Evolutionary conservation across 2,888 invertebrate genomes (phyloP).

Genomic region (Crematogaster levior): DNA sequence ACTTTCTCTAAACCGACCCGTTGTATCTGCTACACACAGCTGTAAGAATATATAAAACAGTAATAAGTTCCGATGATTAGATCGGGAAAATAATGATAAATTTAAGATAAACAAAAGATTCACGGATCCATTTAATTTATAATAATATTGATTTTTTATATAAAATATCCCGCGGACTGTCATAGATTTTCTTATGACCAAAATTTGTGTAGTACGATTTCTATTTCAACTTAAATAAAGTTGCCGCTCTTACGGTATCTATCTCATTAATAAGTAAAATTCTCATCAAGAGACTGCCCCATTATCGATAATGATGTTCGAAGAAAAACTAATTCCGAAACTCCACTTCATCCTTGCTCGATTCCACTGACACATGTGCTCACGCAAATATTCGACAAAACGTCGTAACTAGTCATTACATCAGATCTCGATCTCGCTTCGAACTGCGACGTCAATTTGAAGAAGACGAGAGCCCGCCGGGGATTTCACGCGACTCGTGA

Average conservation of each 20-base stretch:
- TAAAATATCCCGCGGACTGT: neutral
- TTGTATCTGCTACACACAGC: conserved; percentile 21
- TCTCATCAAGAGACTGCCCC: neutral
- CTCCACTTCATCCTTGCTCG: conserved; percentile 15
- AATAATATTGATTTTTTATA: neutral
- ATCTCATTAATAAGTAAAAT: neutral
- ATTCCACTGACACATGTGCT: conserved; percentile 10
- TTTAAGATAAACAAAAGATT: neutral
- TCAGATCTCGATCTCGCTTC: conserved; percentile 51
- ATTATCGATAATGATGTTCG: neutral
- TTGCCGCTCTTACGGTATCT: neutral
- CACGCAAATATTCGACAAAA: neutral
- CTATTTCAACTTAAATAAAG: neutral
- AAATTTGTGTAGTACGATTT: neutral
- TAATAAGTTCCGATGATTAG: neutral
- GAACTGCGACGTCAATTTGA: conserved; percentile 69
- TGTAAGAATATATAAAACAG: conserved; percentile 13
- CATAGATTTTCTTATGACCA: neutral
- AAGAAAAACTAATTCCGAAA: neutral
- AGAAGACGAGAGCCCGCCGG: conserved; percentile 75
- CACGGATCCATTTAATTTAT: neutral
- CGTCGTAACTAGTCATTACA: conserved; percentile 14
- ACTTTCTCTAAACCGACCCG: neutral
- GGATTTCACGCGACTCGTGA: conserved; percentile 71
- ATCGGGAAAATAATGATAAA: neutral